A percentile compares a stretch with the other conserved stretches of the same genome.
phyloP scores from a whole-genome alignment of 2,888 invertebrate species.

The Deilephila porcellus region DNA sequence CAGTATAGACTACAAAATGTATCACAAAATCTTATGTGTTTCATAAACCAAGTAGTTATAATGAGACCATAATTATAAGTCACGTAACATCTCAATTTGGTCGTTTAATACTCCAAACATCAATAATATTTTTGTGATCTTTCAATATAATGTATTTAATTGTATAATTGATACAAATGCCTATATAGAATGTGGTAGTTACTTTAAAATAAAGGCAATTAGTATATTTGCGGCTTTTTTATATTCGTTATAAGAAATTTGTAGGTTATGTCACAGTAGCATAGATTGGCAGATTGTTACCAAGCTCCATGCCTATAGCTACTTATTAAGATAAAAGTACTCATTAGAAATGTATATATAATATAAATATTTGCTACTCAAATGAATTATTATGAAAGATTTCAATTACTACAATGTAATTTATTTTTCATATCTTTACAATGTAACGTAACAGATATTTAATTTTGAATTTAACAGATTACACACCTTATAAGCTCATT shows the following conservation, averaged over 20 bases:
- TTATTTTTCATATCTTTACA: too few species aligned
- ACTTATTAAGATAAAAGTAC: not conserved
- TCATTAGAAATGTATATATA: not conserved
- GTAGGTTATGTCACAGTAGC: conserved; percentile 15
- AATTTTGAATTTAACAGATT: too few species aligned
- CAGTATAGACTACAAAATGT: not conserved
- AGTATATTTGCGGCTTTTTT: not conserved
- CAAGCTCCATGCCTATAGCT: not conserved
- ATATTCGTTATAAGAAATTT: not conserved
- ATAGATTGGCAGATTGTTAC: conserved; percentile 23
- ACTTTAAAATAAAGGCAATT: not conserved
- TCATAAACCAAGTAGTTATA: not conserved
- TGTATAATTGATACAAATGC: not conserved
- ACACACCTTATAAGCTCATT: too few species aligned
- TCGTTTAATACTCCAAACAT: conserved; percentile 65
- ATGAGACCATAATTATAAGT: not conserved
- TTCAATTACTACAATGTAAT: too few species aligned
- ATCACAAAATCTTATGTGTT: not conserved
- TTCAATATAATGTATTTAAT: not conserved
- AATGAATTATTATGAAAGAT: too few species aligned
- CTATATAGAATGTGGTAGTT: not conserved
- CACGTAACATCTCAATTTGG: conserved; percentile 36
- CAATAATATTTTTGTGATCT: conserved; percentile 50
- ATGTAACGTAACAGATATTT: too few species aligned
- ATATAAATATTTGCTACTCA: too few species aligned